phyloP scores from a whole-genome alignment of 23 tunicate species.

The Clavelina lepadiformis region DNA sequence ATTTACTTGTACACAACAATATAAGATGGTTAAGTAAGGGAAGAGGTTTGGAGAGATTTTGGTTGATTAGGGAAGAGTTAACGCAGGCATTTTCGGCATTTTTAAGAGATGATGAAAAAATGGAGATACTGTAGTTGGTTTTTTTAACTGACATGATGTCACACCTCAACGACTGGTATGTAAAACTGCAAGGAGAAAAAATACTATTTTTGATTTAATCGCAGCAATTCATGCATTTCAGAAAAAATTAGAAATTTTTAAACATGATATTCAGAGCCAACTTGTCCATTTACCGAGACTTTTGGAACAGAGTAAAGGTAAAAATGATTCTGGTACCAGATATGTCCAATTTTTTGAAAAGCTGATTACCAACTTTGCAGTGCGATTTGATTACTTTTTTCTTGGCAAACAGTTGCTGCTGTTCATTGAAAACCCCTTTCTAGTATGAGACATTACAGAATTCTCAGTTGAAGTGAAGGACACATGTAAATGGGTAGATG shows the following conservation, averaged over 20 bases:
- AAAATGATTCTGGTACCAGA: slow-evolving; percentile 11
- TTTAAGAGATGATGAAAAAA: slow-evolving; percentile 16
- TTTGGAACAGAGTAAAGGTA: slow-evolving; percentile 11
- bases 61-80: slow-evolving; percentile 5
- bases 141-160: slow-evolving; percentile 21
- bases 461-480: no score
- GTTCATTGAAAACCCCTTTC: no score
- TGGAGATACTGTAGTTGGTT: slow-evolving; percentile 11
- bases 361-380: no score
- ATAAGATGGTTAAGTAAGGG: slow-evolving; percentile 18
- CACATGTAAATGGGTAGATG: no score
- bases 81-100: slow-evolving; percentile 14
- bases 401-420: no score
- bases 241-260: slow-evolving; percentile 7
- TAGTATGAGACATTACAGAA: no score
- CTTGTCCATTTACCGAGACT: slow-evolving; percentile 12
- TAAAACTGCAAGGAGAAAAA: slow-evolving; percentile 13
- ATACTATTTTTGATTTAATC: no score
- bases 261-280: slow-evolving; percentile 2
- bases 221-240: slow-evolving; percentile 3
- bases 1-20: slow-evolving; percentile 16
- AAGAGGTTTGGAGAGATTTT: no score
- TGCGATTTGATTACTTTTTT: no score
- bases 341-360: slow-evolving; percentile 14
- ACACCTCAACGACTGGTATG: slow-evolving; percentile 14